phyloP scores from a whole-genome alignment of 2,113 vertebrate species.

The Ctenodactylus gundi region DNA sequence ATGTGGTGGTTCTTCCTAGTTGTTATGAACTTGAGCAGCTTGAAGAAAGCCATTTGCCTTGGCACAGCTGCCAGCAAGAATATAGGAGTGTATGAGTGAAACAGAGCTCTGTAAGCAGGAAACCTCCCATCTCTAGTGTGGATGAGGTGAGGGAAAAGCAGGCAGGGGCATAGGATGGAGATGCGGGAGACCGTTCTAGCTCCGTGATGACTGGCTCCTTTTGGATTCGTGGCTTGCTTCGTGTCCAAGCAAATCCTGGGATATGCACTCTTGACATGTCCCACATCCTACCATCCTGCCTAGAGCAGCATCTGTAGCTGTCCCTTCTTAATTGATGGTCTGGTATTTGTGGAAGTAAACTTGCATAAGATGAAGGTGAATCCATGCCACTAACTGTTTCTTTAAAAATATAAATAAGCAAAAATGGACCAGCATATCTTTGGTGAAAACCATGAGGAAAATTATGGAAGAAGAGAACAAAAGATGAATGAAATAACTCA shows the following conservation, averaged over 20 bases:
- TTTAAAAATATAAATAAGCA: neutral
- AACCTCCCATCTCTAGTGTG: neutral
- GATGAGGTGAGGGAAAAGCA: neutral
- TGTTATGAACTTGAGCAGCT: neutral
- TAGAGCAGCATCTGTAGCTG: neutral
- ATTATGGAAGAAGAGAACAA: neutral
- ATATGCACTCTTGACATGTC: accelerated
- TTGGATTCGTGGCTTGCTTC: neutral
- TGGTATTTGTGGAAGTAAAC: neutral
- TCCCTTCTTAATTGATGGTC: too few relatives aligned
- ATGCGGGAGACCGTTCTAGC: neutral
- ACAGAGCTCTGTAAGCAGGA: neutral
- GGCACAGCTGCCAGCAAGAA: neutral
- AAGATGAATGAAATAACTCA: neutral
- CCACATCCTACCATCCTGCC: accelerated
- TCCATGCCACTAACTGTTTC: neutral
- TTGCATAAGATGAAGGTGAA: neutral
- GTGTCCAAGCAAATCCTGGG: neutral
- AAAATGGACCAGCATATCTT: neutral
- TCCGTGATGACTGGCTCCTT: neutral
- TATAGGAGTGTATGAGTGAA: neutral
- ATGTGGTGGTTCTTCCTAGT: neutral
- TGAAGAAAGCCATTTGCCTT: neutral
- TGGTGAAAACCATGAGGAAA: slow-evolving; percentile 9
- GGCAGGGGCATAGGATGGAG: neutral